Evolutionary conservation across 2,888 invertebrate species (phyloP), one percentile per base, ranked within the genome.

Genomic region (Xestoiulus laeticollis): DNA sequence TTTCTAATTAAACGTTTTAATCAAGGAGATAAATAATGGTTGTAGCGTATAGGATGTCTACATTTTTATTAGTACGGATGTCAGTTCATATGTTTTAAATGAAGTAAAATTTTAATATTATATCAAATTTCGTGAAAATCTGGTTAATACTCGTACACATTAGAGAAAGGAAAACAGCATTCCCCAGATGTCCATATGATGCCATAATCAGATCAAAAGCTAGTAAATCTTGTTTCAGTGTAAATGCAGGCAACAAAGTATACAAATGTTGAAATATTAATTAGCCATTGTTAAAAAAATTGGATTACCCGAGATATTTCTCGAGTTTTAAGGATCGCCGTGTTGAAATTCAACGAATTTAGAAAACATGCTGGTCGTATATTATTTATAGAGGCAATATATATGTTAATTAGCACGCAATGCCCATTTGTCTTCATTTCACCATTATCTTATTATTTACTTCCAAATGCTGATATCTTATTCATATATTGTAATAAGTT

Each of bases 381-480:
- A 78, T 78, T 30, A 78, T 78, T 78, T 78, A 78, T 16, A 30
- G 78, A 78, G 30, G 78, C 30, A 78, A 78, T 78, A 78, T 78
- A 30, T 78, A 78, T 78, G 78, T 78, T 78, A 78, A 78, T 78
- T 78, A 78, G 26, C 16, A 30, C 30, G 30, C 30, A 78, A 78
- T 16, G 78, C 26, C 30, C 16, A 78, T 78, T 78, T 78, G 30
- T 78, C 78, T 78, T 78, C 78, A 78, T 78, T 78, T 78, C 78
- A 14, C 30, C 78, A 78, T 78, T 78, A 32, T 78, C 30, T 78
- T 78, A 78, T 78, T 78, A 78, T 78, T 78, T 78, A 78, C 78
- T 30, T 78, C 30, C 30, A 78, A 12, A 26, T 78, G 78, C 78
- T 78, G 30, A 78, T 78, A 32, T 78, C 30, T 78, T 78, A 78